Evolutionary conservation across 2,888 invertebrate genomes (phyloP), one percentile per base, ranked within the genome.

Genomic region (Limnephilus lunatus): DNA sequence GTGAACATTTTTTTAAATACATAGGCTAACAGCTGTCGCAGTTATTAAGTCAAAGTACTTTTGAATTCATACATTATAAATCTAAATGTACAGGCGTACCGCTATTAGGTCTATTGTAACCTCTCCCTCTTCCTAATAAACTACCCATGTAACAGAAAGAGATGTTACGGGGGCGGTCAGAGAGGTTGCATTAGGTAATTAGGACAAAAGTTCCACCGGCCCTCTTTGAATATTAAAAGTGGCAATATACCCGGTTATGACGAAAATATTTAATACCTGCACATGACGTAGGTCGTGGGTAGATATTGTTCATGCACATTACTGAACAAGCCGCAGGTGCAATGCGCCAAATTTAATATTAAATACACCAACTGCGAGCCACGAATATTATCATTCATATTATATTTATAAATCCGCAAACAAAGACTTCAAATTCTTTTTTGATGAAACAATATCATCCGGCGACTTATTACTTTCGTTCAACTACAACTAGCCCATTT

Each of bases 361-460:
- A 82, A 82, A 82, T 82, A 31, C 19, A 15, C 82, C 31, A 19
- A 32, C 82, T 32, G 32, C 32, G 32, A 19, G 32, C 14, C 19
- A 32, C 32, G 82, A 82, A 82, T 9, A 68, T 68, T 68, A 68
- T n/a, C n/a, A 25, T 68, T 68, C 68, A 68, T 44, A 86, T n/a
- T 48, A 30, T 30, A 86, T 44, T 86, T 86, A 86, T 39, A 86
- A 39, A n/a, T 86, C 44, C 86, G 30, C 86, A 86, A n/a, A 86
- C 48, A 35, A 83, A 35, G 35, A 35, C 83, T 83, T 12, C 19
- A 39, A 83, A 11, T n/a, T 68, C 25, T 68, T 68, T 48, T 48
- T 86, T 48, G 14, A 3, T 48, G 48, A 86, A 86, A 86, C 39
- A 44, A 30, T 86, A 48, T 86, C 86, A 86, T 30, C 44, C 48